These are phyloP conservation scores for Microcebus griseorufus DNA, from an alignment of 2,113 vertebrate genomes.

Conservation along the genomic window DNA sequence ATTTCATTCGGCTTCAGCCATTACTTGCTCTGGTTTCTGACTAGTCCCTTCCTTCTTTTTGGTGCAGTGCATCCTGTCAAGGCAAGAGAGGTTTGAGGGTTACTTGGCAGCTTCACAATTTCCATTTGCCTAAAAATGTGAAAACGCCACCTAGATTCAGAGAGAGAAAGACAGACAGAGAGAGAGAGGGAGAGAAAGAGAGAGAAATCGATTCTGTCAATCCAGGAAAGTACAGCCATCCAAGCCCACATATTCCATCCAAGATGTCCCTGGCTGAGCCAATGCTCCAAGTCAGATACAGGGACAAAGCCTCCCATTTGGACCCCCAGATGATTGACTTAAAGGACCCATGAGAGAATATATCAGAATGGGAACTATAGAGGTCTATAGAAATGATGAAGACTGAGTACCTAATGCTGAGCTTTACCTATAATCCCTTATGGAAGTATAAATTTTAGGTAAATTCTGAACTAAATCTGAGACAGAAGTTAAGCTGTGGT, in stretches of 20 bases:
- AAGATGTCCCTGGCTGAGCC: background rate
- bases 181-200: background rate
- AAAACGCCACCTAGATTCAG: background rate
- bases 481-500: background rate
- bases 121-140: constrained; percentile 52
- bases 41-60: constrained; percentile 57
- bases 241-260: background rate
- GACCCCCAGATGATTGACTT: background rate
- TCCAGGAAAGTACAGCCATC: constrained; percentile 5
- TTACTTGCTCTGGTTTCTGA: constrained; percentile 56
- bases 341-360: background rate
- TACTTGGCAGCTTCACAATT: constrained; percentile 17
- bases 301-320: background rate
- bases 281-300: background rate
- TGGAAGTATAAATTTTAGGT: background rate
- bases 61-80: background rate
- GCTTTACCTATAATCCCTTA: background rate
- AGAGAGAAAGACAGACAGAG: background rate
- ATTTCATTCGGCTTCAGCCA: background rate
- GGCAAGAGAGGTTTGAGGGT: constrained; percentile 36
- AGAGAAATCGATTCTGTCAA: background rate
- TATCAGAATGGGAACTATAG: background rate
- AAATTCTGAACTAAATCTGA: background rate
- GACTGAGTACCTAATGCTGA: background rate
- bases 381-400: background rate